A percentile compares a stretch with the other conserved stretches of the same genome.
Evolutionary conservation across 1,140 invertebrate genomes (phyloP).

Genomic region (Triops cancriformis): DNA sequence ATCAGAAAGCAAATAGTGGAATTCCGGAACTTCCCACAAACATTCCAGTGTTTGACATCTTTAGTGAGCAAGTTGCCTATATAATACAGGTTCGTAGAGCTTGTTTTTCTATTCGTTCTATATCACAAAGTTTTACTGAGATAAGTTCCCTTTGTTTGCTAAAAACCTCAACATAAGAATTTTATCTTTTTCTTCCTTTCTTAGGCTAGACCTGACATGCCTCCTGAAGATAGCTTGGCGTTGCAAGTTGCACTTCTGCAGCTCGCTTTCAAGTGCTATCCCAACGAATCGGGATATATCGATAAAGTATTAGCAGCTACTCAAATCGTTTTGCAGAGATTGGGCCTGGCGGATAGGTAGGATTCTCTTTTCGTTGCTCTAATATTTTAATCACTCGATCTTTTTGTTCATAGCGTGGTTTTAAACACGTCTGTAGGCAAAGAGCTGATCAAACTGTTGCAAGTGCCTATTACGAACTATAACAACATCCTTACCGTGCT

Average conservation of each 20-base stretch:
- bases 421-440: conserved; percentile 75
- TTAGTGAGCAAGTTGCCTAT: conserved; percentile 92
- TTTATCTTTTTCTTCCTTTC: conserved; percentile 25
- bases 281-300: conserved; percentile 86
- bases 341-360: background rate
- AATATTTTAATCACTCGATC: background rate
- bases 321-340: conserved; percentile 63
- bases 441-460: conserved; percentile 84
- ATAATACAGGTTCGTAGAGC: conserved; percentile 69
- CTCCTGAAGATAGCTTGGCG: conserved; percentile 89
- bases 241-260: conserved; percentile 92
- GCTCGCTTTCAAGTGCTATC: conserved; percentile 92
- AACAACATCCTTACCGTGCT: conserved; percentile 79
- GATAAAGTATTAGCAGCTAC: conserved; percentile 91
- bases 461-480: conserved; percentile 90
- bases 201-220: conserved; percentile 82
- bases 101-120: conserved; percentile 21
- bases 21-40: conserved; percentile 69
- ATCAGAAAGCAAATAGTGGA: conserved; percentile 50
- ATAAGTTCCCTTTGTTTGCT: background rate
- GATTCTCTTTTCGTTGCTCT: background rate
- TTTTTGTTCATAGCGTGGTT: conserved; percentile 50
- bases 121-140: background rate
- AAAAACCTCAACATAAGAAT: background rate
- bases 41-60: conserved; percentile 93